phyloP scores from a whole-genome alignment of 2,797 vertebrate species.

The Peromyscus attwateri region DNA sequence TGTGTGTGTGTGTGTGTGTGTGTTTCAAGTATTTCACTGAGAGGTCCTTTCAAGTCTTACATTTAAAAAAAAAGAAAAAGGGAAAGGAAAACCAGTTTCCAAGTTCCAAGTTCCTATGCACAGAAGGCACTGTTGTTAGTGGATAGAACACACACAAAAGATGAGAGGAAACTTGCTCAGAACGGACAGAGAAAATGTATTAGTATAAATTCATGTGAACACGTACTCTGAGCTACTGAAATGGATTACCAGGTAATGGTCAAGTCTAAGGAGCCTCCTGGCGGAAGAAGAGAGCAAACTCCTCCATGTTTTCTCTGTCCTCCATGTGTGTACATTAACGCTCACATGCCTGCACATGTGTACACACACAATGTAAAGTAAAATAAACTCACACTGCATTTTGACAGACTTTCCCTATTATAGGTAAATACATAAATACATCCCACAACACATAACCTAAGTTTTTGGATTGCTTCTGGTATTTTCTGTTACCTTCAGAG shows the following conservation, averaged over 20 bases:
- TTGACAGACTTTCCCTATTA: background rate
- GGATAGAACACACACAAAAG: too few species aligned
- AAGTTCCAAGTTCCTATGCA: too few species aligned
- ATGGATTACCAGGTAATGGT: background rate
- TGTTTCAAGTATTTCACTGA: background rate
- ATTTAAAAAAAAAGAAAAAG: background rate
- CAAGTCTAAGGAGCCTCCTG: background rate
- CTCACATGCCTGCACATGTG: background rate
- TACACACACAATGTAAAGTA: background rate
- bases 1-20: too few species aligned
- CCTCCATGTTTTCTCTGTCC: background rate
- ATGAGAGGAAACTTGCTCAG: too few species aligned
- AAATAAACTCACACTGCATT: conserved; percentile 1
- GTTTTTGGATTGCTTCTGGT: background rate
- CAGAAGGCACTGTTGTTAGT: too few species aligned
- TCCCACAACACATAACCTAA: background rate
- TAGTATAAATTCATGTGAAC: background rate
- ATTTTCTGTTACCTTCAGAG: conserved; percentile 10
- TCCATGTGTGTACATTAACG: background rate
- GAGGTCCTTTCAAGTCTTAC: background rate
- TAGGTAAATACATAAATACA: background rate
- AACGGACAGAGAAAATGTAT: too few species aligned
- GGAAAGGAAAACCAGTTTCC: too few species aligned
- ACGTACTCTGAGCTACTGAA: background rate
- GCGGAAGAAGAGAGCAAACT: background rate